phyloP scores from a whole-genome alignment of 2,113 vertebrate genomes.

The Prunella himalayana region DNA sequence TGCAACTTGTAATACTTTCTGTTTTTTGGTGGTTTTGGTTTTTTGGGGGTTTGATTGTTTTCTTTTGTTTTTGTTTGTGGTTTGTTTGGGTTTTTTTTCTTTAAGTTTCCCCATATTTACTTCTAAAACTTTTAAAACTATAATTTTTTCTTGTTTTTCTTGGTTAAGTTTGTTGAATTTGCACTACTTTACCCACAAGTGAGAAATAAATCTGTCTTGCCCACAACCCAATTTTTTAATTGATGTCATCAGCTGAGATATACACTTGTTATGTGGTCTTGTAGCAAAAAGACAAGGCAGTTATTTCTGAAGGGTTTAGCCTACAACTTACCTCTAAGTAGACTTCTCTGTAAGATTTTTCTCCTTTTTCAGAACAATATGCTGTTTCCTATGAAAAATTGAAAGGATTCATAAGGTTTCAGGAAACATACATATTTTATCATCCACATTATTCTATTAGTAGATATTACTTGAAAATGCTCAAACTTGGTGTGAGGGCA shows the following conservation, averaged over 20 bases:
- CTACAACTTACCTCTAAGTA: neutral
- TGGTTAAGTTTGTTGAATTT: neutral
- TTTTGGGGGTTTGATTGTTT: no score
- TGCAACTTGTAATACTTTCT: neutral
- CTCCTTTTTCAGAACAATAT: neutral
- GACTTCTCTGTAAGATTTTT: neutral
- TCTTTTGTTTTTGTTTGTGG: neutral
- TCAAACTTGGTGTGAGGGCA: neutral
- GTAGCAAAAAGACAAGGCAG: neutral
- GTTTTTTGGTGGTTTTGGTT: fast-evolving
- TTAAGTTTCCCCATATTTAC: neutral
- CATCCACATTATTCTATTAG: neutral
- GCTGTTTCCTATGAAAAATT: neutral
- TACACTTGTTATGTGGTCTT: neutral
- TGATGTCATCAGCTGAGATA: neutral
- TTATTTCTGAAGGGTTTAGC: neutral
- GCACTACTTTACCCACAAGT: neutral
- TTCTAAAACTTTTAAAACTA: neutral
- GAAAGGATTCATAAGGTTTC: neutral
- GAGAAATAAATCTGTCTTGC: neutral
- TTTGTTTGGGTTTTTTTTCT: neutral
- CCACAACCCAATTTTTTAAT: neutral
- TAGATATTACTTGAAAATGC: neutral
- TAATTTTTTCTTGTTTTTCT: neutral
- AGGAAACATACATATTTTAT: neutral